Conservation (phyloP, 2,113 vertebrate genomes). For the Laticauda laticaudata region DNA sequence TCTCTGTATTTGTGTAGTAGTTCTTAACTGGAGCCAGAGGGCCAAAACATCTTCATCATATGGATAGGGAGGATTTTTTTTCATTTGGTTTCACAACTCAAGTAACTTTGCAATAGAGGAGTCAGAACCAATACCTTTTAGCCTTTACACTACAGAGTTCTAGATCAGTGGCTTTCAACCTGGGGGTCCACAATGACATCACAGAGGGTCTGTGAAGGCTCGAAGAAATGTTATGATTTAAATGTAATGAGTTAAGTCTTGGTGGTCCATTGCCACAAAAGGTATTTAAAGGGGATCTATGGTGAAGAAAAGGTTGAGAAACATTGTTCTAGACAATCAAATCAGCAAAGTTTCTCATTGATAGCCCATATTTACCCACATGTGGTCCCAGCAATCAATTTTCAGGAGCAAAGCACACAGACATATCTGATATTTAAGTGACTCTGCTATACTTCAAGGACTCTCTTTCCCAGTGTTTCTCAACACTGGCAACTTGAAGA, state of each 20-base stretch:
- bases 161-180: not conserved
- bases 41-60: not conserved
- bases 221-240: not conserved
- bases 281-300: not conserved
- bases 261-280: not conserved
- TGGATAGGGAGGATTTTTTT: not conserved
- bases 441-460: not conserved
- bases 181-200: not conserved
- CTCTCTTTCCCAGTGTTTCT: not conserved
- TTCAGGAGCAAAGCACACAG: not conserved
- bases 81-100: not conserved
- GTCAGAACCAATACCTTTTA: not conserved
- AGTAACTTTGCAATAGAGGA: not conserved
- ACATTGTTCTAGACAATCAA: constrained; percentile 1
- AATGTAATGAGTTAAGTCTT: not conserved
- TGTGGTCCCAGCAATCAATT: not conserved
- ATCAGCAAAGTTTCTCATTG: not conserved
- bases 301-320: not conserved
- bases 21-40: not conserved
- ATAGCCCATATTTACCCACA: not conserved
- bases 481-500: not conserved
- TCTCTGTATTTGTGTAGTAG: not conserved
- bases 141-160: not conserved
- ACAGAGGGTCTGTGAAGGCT: not conserved
- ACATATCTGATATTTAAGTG: not conserved